Conservation (phyloP, 2,797 vertebrate species). For the Salmo trutta region DNA sequence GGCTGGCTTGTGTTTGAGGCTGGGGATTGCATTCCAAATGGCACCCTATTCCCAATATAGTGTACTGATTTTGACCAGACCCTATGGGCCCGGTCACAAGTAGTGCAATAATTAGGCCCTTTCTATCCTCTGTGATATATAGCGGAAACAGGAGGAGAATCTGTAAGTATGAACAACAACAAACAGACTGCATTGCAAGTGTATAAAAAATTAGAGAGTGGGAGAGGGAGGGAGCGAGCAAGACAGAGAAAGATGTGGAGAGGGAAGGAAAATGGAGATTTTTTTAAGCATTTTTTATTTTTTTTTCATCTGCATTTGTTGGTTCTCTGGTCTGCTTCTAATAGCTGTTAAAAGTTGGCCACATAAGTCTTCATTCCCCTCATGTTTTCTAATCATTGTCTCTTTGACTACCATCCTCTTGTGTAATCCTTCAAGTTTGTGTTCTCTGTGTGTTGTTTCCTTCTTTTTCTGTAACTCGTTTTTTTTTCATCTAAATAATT, state of each 20-base stretch:
- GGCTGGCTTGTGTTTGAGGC: slow-evolving; percentile 6
- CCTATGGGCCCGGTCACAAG: no score
- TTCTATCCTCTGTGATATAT: slow-evolving; percentile 25
- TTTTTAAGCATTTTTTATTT: background rate
- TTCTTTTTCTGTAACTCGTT: background rate
- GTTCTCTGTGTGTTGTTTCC: background rate
- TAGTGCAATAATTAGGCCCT: background rate
- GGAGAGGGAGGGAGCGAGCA: no score
- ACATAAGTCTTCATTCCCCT: background rate
- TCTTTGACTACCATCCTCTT: slow-evolving; percentile 2
- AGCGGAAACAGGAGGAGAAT: slow-evolving; percentile 35
- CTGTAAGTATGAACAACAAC: slow-evolving; percentile 43
- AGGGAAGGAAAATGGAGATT: slow-evolving; percentile 9
- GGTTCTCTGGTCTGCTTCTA: background rate
- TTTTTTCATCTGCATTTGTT: background rate
- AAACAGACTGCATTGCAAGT: slow-evolving; percentile 48
- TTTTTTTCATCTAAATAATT: background rate
- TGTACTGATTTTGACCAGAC: no score
- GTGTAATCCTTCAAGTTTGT: slow-evolving; percentile 7
- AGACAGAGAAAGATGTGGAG: slow-evolving; percentile 6
- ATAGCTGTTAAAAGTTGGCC: background rate
- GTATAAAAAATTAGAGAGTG: slow-evolving; percentile 35
- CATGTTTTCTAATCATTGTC: slow-evolving; percentile 10
- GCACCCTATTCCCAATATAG: no score
- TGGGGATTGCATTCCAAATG: no score